Percentiles rank a stretch among this genome's conserved stretches.
These are phyloP conservation scores for Lepidochitona cinerea DNA, from an alignment of 2,888 invertebrate genomes.

Conservation along the genomic window DNA sequence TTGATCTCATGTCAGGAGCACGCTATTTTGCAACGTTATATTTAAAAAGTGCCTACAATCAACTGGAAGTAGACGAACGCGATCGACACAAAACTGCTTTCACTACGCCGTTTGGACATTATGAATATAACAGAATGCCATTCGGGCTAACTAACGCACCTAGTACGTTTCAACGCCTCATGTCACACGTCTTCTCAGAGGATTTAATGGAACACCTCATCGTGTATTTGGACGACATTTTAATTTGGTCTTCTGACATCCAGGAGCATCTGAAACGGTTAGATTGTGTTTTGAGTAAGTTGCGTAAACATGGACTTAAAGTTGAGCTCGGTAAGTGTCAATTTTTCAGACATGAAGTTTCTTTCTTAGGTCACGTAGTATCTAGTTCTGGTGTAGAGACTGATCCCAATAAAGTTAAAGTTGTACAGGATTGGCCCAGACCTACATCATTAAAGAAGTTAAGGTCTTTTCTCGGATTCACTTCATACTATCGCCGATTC, in stretches of 20 bases:
- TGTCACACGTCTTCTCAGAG: conserved; percentile 20
- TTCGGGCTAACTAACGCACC: conserved; percentile 14
- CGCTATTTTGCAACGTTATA: conserved; percentile 25
- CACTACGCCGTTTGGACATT: conserved; percentile 20
- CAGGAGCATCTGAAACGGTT: conserved; percentile 20
- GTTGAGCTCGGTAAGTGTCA: conserved; percentile 26
- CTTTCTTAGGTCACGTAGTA: conserved; percentile 29
- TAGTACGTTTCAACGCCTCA: conserved; percentile 21
- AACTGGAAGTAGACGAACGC: conserved; percentile 19
- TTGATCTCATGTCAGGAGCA: conserved; percentile 23
- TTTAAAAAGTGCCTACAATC: conserved; percentile 8
- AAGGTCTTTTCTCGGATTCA: conserved; percentile 24
- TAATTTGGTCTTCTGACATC: conserved; percentile 20
- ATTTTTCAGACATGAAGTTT: conserved; percentile 24
- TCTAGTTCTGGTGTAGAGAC: conserved; percentile 18
- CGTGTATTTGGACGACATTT: conserved; percentile 20
- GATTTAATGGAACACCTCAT: conserved; percentile 15
- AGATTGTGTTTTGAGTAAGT: conserved; percentile 16
- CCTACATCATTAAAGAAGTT: conserved; percentile 19
- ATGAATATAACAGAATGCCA: too few relatives aligned
- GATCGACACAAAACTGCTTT: conserved; percentile 33
- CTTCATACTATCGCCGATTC: conserved; percentile 27
- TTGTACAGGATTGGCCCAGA: conserved; percentile 19
- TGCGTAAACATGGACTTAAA: conserved; percentile 25
- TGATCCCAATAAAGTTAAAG: conserved; percentile 12